phyloP scores from a whole-genome alignment of 2,888 invertebrate genomes.

The Dynastes grantii region DNA sequence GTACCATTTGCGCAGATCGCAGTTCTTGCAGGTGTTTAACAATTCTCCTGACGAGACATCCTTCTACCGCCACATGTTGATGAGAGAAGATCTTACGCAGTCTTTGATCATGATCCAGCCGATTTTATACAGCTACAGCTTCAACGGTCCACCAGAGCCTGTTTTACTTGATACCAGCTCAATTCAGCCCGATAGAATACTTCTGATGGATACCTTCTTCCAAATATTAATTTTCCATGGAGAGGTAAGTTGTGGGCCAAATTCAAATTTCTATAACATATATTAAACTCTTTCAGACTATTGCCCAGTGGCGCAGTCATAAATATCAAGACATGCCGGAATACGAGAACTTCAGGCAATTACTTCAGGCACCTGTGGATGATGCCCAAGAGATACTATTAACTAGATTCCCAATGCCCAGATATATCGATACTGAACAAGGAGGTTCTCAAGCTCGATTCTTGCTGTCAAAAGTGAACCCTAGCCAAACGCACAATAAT shows the following conservation, averaged over 20 bases:
- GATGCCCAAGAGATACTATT: slow-evolving; percentile 98
- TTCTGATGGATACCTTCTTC: slow-evolving; percentile 99
- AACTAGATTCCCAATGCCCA: slow-evolving; percentile 97
- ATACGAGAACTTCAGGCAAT: slow-evolving; percentile 97
- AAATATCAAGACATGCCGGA: slow-evolving; percentile 98
- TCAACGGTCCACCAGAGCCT: slow-evolving; percentile 97
- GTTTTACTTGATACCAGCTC: slow-evolving; percentile 97
- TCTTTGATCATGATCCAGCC: slow-evolving; percentile 99
- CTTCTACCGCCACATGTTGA: slow-evolving; percentile 98
- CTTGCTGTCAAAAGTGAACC: slow-evolving; percentile 98
- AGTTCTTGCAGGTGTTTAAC: slow-evolving; percentile 99
- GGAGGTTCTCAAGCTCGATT: slow-evolving; percentile 99
- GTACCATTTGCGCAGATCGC: slow-evolving; percentile 98
- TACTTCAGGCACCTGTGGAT: slow-evolving; percentile 95
- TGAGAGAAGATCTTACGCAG: slow-evolving; percentile 97
- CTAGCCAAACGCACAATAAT: slow-evolving; percentile 99
- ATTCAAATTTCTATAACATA: not conserved
- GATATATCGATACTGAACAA: slow-evolving; percentile 99
- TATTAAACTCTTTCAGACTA: slow-evolving; percentile 78
- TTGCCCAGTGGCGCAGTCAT: slow-evolving; percentile 96
- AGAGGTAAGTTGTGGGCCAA: slow-evolving; percentile 77
- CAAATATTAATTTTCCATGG: slow-evolving; percentile 99
- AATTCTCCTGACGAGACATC: slow-evolving; percentile 99
- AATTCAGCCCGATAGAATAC: slow-evolving; percentile 96
- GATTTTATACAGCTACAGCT: slow-evolving; percentile 98